Evolutionary conservation across 1,140 invertebrate species (phyloP), one percentile per base, ranked within the genome.

Genomic region (Whitmania pigra): DNA sequence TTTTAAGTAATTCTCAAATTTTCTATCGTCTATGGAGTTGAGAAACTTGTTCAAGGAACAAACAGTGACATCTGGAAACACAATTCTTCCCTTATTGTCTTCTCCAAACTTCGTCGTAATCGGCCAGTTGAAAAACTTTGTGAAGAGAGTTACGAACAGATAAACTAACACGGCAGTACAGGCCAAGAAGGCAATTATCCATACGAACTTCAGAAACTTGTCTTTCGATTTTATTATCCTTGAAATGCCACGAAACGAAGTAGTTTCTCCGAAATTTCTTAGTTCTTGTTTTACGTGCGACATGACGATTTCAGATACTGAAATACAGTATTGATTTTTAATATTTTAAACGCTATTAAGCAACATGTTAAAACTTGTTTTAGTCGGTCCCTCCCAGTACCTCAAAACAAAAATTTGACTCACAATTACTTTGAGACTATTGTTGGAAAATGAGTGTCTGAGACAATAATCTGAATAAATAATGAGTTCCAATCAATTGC

Each of bases 171-270:
- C n/a, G 6, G 29, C 27, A 49, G 43, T 40, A n/a, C 36, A 69
- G 9, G 4, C 27, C 36, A 69, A 20, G 29, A 69, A 31, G 15
- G 49, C 31, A n/a, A 69, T 9, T 15, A 69, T 31, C 68, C 68
- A 69, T 9, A 69, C 15, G 13, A 69, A 25, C 49, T 49, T 31
- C 27, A 69, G 43, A 18, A 69, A 40, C 22, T n/a, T 49, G 68
- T 49, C 43, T 40, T 25, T 69, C 17, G 68, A 7, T 49, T 69
- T 69, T 3, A 69, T 17, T n/a, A 69, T 49, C 49, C 49, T 31
- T 49, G 68, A 53, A n/a, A 69, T 25, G 15, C 68, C 68, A n/a
- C 43, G 36, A 17, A 69, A 31, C 22, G 68, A 69, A 40, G 43
- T 49, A 3, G 31, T 69, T 53, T 69, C 68, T 3, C 68, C 68